Percentiles rank a stretch among this genome's conserved stretches.
Evolutionary conservation across 2,888 invertebrate genomes (phyloP).

Genomic region (Drosophila multiciliata): DNA sequence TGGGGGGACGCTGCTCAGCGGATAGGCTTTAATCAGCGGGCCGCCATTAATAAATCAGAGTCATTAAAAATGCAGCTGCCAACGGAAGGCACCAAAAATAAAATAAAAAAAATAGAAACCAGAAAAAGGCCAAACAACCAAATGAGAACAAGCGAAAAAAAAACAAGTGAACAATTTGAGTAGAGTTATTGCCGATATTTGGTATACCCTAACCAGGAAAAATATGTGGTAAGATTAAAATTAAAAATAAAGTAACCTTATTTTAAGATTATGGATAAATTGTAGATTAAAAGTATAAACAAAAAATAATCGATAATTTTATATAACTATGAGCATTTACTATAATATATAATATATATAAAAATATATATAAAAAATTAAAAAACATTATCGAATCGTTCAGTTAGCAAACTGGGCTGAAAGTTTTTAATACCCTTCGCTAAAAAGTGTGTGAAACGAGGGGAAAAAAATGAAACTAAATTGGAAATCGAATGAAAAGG

Average conservation of each 20-base stretch:
- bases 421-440: not conserved
- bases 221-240: not conserved
- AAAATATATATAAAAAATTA: not conserved
- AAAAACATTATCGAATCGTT: not conserved
- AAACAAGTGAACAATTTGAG: constrained; percentile 17
- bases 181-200: not conserved
- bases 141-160: constrained; percentile 41
- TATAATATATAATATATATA: not conserved
- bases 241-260: not conserved
- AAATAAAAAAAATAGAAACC: constrained; percentile 15
- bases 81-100: constrained; percentile 30
- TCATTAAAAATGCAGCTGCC: constrained; percentile 84
- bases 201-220: constrained; percentile 26
- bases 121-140: constrained; percentile 55
- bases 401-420: not conserved
- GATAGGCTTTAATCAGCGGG: constrained; percentile 82
- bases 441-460: constrained; percentile 18
- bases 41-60: constrained; percentile 84
- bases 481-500: constrained; percentile 76
- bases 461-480: constrained; percentile 46
- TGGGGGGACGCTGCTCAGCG: constrained; percentile 37
- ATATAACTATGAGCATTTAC: not conserved
- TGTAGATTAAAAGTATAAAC: not conserved
- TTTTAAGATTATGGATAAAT: not conserved
- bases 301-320: not conserved